phyloP scores from a whole-genome alignment of 64 coral and sea anemone species.

The Montipora sp. region DNA sequence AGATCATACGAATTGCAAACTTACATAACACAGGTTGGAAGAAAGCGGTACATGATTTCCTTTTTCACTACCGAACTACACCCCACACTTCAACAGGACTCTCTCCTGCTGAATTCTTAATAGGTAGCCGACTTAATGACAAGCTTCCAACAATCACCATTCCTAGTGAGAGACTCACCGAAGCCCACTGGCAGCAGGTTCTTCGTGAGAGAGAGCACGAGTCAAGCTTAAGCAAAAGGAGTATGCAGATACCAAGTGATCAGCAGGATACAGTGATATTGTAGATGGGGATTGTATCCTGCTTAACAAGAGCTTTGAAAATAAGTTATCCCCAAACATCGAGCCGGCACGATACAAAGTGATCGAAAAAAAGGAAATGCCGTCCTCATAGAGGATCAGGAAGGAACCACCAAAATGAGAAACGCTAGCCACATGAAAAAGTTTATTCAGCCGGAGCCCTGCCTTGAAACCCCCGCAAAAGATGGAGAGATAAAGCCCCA shows the following conservation, averaged over 20 bases:
- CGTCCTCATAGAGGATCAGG: too few species aligned
- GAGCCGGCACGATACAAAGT: neutral
- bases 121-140: slow-evolving; percentile 20
- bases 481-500: too few species aligned
- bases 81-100: slow-evolving; percentile 38
- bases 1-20: slow-evolving; percentile 44
- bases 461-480: too few species aligned
- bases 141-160: slow-evolving; percentile 23
- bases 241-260: neutral
- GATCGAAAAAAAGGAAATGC: too few species aligned
- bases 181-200: slow-evolving; percentile 8
- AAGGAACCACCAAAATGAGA: too few species aligned
- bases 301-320: slow-evolving; percentile 27
- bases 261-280: slow-evolving; percentile 20
- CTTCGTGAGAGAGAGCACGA: neutral
- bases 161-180: neutral
- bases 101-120: slow-evolving; percentile 20
- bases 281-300: slow-evolving; percentile 26
- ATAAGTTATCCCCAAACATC: slow-evolving; percentile 45
- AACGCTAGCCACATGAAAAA: too few species aligned
- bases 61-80: slow-evolving; percentile 31
- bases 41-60: slow-evolving; percentile 37
- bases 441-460: too few species aligned
- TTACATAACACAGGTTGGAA: slow-evolving; percentile 28
- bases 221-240: neutral